A percentile compares a stretch with the other conserved stretches of the same genome.
These are phyloP conservation scores for Loris lydekkerianus DNA, from an alignment of 2,797 vertebrate species.

Conservation along the genomic window DNA sequence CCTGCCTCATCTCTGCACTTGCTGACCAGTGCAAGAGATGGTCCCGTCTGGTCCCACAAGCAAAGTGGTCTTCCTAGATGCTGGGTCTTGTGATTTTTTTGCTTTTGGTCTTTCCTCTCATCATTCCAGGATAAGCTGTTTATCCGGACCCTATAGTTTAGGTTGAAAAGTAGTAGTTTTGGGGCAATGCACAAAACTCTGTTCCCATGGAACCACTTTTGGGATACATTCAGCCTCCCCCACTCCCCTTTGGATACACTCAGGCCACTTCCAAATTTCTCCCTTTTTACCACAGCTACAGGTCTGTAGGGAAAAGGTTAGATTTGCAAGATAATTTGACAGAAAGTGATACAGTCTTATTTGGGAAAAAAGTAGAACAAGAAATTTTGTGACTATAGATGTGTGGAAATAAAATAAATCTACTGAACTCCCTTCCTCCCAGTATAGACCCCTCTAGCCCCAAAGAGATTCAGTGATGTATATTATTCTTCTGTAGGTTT, in stretches of 20 bases:
- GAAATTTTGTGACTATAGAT: neutral
- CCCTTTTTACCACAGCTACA: neutral
- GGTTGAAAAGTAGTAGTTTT: neutral
- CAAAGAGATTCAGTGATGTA: neutral
- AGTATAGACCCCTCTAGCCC: neutral
- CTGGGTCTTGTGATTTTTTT: neutral
- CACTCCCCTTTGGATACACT: fast-evolving
- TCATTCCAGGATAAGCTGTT: neutral
- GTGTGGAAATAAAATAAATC: neutral
- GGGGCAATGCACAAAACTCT: neutral
- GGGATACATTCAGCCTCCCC: fast-evolving
- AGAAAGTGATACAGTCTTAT: neutral
- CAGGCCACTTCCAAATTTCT: neutral
- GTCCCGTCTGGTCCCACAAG: too few species aligned
- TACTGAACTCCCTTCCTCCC: fast-evolving
- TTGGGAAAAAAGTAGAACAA: neutral
- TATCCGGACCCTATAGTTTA: neutral
- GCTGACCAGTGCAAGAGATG: too few species aligned
- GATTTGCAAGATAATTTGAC: neutral
- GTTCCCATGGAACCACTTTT: neutral
- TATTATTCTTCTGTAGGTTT: neutral
- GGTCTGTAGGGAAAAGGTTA: neutral
- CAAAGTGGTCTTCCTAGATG: neutral
- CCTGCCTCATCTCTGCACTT: neutral
- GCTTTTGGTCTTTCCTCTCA: neutral